Evolutionary conservation across 2,113 vertebrate genomes (phyloP).

Genomic region (Tyrannus savana): DNA sequence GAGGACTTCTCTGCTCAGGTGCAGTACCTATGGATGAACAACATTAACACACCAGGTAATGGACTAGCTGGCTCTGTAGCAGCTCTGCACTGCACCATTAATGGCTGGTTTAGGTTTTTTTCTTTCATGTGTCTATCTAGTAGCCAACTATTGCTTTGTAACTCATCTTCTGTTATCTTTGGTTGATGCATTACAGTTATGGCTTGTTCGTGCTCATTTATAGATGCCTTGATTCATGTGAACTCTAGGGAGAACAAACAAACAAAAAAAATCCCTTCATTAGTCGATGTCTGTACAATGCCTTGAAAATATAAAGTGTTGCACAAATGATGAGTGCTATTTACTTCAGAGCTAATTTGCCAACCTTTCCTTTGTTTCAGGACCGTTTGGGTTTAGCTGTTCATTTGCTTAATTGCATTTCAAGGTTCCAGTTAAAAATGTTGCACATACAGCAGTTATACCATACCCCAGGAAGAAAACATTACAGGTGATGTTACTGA

Average conservation of each 20-base stretch:
- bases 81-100: neutral
- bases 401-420: constrained; percentile 67
- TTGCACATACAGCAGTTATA: constrained; percentile 19
- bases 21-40: accelerated
- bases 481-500: neutral
- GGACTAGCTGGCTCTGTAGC: neutral
- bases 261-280: neutral
- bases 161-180: neutral
- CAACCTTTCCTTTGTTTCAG: constrained; percentile 36
- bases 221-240: neutral
- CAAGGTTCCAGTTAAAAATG: constrained; percentile 55
- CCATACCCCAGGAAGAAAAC: constrained; percentile 1
- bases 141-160: neutral
- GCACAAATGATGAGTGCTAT: neutral
- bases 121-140: neutral
- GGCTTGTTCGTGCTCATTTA: neutral
- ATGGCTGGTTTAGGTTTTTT: neutral
- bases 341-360: constrained; percentile 36
- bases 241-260: neutral
- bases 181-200: neutral
- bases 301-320: neutral
- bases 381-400: constrained; percentile 59
- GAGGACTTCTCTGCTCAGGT: neutral
- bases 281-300: neutral
- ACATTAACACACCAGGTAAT: neutral